A percentile compares a stretch with the other conserved stretches of the same genome.
Evolutionary conservation across 2,113 vertebrate species (phyloP).

Genomic region (Sturnus vulgaris): DNA sequence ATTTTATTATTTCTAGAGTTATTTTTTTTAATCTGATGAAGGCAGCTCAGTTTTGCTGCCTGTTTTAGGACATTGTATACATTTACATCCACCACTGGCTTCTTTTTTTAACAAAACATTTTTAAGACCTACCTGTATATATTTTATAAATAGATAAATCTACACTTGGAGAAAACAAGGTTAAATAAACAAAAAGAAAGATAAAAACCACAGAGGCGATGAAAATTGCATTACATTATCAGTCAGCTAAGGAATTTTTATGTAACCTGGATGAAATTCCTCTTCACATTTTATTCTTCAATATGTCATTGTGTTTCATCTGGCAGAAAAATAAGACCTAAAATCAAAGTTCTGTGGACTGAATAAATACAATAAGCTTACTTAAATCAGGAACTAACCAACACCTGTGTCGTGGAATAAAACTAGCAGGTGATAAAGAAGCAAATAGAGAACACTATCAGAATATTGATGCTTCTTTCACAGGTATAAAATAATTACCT

Average conservation of each 20-base stretch:
- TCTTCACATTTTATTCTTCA: conserved; percentile 21
- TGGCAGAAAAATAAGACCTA: neutral
- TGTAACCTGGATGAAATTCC: neutral
- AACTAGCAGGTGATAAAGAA: neutral
- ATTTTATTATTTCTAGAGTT: neutral
- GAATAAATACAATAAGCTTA: neutral
- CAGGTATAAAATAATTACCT: neutral
- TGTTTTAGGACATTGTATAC: neutral
- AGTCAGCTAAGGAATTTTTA: neutral
- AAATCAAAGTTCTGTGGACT: neutral
- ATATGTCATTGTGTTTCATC: neutral
- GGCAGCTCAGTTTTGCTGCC: neutral
- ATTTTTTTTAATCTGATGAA: neutral
- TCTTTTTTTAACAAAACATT: neutral
- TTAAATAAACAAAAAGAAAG: neutral
- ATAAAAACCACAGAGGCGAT: neutral
- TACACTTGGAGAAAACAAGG: neutral
- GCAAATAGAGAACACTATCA: neutral
- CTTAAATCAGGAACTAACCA: neutral
- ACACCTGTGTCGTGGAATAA: neutral
- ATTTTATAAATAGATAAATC: conserved; percentile 11
- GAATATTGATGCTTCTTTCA: neutral
- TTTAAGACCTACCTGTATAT: neutral
- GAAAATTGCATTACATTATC: neutral
- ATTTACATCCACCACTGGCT: neutral